Evolutionary conservation across 2,113 vertebrate genomes (phyloP).

Genomic region (Ophthalmolycus amberensis): DNA sequence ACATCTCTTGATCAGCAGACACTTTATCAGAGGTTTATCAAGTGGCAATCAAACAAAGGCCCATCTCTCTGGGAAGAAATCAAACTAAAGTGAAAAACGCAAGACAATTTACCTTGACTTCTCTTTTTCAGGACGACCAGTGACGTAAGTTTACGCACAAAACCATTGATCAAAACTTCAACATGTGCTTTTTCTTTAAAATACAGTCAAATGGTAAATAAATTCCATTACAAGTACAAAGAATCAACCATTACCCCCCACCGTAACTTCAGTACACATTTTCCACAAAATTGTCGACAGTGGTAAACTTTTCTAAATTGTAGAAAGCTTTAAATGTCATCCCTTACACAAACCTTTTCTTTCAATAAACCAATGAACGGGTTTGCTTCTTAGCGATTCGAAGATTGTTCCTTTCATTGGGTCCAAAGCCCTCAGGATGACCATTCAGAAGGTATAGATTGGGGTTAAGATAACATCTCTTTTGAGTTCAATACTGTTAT

Average conservation of each 20-base stretch:
- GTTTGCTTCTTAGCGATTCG: background rate
- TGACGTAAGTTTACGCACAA: background rate
- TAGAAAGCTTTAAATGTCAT: background rate
- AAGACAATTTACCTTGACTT: slow-evolving; percentile 11
- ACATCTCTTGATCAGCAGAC: slow-evolving; percentile 71
- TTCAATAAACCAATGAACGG: background rate
- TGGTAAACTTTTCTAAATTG: background rate
- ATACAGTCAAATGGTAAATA: background rate
- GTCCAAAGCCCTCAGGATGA: background rate
- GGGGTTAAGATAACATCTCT: background rate
- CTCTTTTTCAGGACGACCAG: background rate
- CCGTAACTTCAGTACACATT: background rate
- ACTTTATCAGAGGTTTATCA: slow-evolving; percentile 73
- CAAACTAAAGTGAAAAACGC: slow-evolving; percentile 42
- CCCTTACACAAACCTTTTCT: background rate
- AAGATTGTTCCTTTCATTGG: background rate
- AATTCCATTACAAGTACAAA: background rate
- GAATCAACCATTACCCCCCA: background rate
- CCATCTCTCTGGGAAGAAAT: slow-evolving; percentile 43
- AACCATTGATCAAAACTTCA: background rate
- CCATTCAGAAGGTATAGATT: background rate
- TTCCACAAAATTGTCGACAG: background rate
- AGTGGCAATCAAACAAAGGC: slow-evolving; percentile 64
- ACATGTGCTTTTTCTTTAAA: background rate
- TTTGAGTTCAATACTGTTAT: background rate